phyloP scores from a whole-genome alignment of 2,888 invertebrate species.

The Blastobasis adustella region DNA sequence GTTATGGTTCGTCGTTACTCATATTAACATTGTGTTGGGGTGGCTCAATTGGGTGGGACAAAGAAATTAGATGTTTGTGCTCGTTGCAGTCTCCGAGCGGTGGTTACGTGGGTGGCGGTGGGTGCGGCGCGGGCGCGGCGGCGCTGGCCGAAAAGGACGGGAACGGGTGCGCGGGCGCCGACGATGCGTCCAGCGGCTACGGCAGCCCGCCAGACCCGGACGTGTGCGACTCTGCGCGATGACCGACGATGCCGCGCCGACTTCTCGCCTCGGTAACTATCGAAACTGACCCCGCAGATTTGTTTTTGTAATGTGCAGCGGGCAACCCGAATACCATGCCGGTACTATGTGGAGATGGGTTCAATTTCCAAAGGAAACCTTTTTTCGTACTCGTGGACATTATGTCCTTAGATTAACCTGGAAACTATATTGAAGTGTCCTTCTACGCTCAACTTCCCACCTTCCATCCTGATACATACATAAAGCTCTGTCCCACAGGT shows the following conservation, averaged over 20 bases:
- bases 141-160: conserved; percentile 55
- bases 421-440: no score
- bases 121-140: conserved; percentile 32
- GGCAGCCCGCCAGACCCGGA: conserved; percentile 84
- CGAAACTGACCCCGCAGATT: neutral
- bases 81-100: conserved; percentile 55
- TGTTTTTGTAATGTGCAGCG: no score
- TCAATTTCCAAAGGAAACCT: no score
- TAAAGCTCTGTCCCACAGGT: no score
- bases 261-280: conserved; percentile 57
- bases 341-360: no score
- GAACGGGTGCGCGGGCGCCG: conserved; percentile 66
- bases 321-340: no score
- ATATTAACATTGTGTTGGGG: neutral
- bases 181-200: conserved; percentile 86
- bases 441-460: no score
- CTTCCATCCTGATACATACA: no score
- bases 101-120: conserved; percentile 51
- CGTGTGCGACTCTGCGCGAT: conserved; percentile 72
- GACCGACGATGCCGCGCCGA: conserved; percentile 66
- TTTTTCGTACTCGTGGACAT: no score
- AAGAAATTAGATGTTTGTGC: neutral
- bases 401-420: no score
- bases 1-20: no score
- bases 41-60: neutral